phyloP scores from a whole-genome alignment of 1,140 invertebrate genomes.

The honey bee (Apis mellifera) region Amel_HAv3.1 CM009941.2:2384501-2385000 shows the following conservation, averaged over 20 bases:
- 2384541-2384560: conserved; percentile 9
- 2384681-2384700: conserved; percentile 50
- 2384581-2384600: conserved; percentile 66
- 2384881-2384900: background rate
- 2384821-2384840: background rate
- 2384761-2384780: background rate
- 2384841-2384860: background rate
- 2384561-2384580: conserved; percentile 73
- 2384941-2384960: conserved; percentile 17
- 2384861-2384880: background rate
- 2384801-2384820: background rate
- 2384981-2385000: background rate
- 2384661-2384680: too few species aligned
- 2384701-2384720: conserved; percentile 19
- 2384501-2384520: conserved; percentile 22
- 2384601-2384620: conserved; percentile 68
- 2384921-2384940: conserved; percentile 52
- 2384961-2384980: background rate
- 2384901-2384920: conserved; percentile 3
- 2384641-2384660: too few species aligned
- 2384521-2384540: conserved; percentile 45
- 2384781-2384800: background rate
- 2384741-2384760: background rate
- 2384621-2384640: conserved; percentile 55
- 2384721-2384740: conserved; percentile 6